phyloP scores from a whole-genome alignment of 2,113 vertebrate species.

The Eretmochelys imbricata region DNA sequence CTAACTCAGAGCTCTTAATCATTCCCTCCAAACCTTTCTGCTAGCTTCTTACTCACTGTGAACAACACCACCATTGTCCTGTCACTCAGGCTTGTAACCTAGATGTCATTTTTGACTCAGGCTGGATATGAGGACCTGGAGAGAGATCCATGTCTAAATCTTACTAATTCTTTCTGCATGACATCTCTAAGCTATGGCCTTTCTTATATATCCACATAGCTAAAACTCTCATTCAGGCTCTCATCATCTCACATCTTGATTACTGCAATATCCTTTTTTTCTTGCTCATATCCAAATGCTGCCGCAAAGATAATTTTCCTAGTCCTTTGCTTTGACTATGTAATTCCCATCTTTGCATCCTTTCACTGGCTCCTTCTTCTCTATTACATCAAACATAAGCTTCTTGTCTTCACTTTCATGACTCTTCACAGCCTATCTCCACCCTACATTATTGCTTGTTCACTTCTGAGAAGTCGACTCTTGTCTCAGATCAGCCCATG shows the following conservation, averaged over 20 bases:
- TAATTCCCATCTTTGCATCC: too few species aligned
- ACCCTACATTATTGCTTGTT: not conserved
- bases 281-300: not conserved
- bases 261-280: not conserved
- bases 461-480: slow-evolving; percentile 43
- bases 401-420: not conserved
- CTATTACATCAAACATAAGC: not conserved
- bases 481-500: slow-evolving; percentile 11
- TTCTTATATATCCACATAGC: not conserved
- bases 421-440: not conserved
- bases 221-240: not conserved
- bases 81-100: too few species aligned
- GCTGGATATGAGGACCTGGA: too few species aligned
- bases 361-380: too few species aligned
- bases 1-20: not conserved
- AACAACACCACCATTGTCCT: not conserved
- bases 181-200: not conserved
- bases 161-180: not conserved
- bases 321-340: not conserved
- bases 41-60: not conserved
- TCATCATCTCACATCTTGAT: not conserved
- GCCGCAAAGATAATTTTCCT: not conserved
- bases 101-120: not conserved
- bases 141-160: not conserved
- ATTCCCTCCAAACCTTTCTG: not conserved